Evolutionary conservation across 2,113 vertebrate species (phyloP).

Genomic region (Pteruthius melanotis): DNA sequence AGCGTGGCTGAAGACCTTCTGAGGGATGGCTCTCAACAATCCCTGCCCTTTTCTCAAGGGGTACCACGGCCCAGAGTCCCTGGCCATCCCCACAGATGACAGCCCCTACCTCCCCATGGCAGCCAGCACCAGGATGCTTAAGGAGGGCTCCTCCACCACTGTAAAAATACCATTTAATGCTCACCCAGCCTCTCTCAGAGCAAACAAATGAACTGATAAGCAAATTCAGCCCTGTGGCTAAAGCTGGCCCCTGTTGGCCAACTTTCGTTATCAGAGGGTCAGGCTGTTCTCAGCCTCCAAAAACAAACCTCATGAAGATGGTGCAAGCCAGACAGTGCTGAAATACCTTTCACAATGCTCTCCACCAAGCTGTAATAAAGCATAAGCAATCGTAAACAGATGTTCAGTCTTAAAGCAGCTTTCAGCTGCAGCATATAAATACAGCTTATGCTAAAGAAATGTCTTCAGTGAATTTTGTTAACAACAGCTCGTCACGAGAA

Average conservation of each 20-base stretch:
- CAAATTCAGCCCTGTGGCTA: not conserved
- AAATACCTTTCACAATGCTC: not conserved
- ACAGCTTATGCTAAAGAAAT: not conserved
- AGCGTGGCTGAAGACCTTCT: not conserved
- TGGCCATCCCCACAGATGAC: not conserved
- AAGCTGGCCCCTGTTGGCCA: not conserved
- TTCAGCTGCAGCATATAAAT: not conserved
- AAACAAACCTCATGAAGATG: not conserved
- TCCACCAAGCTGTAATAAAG: not conserved
- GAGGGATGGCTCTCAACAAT: accelerated
- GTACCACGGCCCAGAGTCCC: not conserved
- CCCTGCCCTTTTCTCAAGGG: not conserved
- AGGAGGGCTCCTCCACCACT: not conserved
- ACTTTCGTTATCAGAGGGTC: not conserved
- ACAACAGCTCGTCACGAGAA: not conserved
- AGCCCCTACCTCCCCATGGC: not conserved
- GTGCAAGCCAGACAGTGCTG: not conserved
- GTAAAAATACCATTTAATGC: not conserved
- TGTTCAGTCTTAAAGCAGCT: not conserved
- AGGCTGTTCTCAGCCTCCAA: not conserved
- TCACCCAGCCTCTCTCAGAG: not conserved
- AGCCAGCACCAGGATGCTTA: not conserved
- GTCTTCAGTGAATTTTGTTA: not conserved
- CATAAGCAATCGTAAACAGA: not conserved
- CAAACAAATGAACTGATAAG: not conserved